Percentiles rank a stretch among this genome's conserved stretches.
Evolutionary conservation across 1,140 invertebrate genomes (phyloP).

Genomic region (Mycetomoellerius zeteki): DNA sequence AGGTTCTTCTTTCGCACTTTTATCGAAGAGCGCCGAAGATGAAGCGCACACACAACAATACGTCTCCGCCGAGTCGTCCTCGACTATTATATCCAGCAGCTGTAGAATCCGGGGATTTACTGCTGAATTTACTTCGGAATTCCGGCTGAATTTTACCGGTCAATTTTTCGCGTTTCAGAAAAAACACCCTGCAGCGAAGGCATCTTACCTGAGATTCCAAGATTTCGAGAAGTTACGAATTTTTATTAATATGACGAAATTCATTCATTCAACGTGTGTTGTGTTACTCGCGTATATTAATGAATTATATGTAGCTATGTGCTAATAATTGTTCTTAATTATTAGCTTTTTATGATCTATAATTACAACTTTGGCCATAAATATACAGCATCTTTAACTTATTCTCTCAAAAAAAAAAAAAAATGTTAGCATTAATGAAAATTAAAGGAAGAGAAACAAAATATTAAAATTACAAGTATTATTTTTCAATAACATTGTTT

Average conservation of each 20-base stretch:
- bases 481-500: too few species aligned
- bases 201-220: background rate
- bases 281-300: background rate
- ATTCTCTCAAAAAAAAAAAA: too few species aligned
- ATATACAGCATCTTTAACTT: too few species aligned
- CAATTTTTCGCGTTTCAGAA: conserved; percentile 4
- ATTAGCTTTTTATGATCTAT: background rate
- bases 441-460: too few species aligned
- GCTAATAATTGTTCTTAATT: background rate
- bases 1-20: background rate
- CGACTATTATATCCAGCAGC: too few species aligned
- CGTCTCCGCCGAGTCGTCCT: background rate
- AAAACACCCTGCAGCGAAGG: background rate
- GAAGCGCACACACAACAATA: conserved; percentile 35
- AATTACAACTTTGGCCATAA: background rate
- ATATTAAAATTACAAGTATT: too few species aligned
- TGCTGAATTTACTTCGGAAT: conserved; percentile 38
- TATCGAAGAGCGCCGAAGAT: conserved; percentile 5
- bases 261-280: background rate
- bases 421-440: too few species aligned
- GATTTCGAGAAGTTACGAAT: background rate
- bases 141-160: background rate
- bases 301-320: background rate
- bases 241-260: conserved; percentile 13
- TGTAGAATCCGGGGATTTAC: background rate